These are phyloP conservation scores for Phylloscopus whistleri DNA, from an alignment of 2,113 vertebrate species.

Conservation along the genomic window DNA sequence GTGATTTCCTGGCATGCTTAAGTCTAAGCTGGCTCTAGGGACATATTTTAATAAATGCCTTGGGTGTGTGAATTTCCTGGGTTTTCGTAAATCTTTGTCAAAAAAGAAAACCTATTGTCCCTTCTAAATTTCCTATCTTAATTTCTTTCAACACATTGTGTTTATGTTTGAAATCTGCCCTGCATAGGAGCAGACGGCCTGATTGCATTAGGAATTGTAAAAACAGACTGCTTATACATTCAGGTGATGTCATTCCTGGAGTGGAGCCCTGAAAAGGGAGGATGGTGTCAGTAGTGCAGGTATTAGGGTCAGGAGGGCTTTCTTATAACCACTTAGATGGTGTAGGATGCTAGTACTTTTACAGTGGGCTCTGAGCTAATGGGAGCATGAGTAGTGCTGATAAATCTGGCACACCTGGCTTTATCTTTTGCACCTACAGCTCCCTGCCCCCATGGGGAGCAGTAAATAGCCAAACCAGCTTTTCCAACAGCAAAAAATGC, in stretches of 20 bases:
- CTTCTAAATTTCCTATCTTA: background rate
- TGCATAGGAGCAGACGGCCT: background rate
- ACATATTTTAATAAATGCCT: background rate
- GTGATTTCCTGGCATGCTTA: background rate
- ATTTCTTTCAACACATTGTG: background rate
- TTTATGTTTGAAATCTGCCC: background rate
- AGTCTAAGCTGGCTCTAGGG: background rate
- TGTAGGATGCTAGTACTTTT: background rate
- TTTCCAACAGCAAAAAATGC: background rate
- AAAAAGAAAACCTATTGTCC: conserved; percentile 1
- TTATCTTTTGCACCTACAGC: background rate
- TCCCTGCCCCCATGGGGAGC: background rate
- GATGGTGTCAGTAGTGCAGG: background rate
- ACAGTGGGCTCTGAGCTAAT: background rate
- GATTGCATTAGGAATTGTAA: background rate
- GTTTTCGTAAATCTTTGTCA: background rate
- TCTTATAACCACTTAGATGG: rapidly evolving
- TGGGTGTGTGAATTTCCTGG: conserved; percentile 33
- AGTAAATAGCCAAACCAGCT: background rate
- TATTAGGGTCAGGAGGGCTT: background rate
- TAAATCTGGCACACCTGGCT: background rate
- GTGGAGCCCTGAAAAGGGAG: background rate
- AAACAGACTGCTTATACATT: background rate
- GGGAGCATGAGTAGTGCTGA: background rate
- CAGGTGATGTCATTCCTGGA: background rate